Evolutionary conservation across 2,888 invertebrate species (phyloP).

Genomic region (Schrankia costaestrigalis): DNA sequence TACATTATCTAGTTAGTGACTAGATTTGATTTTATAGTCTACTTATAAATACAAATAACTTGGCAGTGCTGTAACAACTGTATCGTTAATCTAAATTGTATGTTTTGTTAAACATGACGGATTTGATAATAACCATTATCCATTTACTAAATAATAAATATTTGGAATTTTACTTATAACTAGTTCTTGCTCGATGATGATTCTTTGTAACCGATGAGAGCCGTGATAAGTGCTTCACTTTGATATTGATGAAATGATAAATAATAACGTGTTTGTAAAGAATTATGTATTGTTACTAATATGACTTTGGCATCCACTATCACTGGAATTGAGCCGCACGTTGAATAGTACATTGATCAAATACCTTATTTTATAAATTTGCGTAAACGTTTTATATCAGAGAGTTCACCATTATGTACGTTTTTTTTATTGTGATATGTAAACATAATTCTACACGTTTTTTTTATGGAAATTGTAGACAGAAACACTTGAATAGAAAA

Average conservation of each 20-base stretch:
- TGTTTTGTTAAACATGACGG: slow-evolving; percentile 24
- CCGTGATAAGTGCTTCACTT: slow-evolving; percentile 7
- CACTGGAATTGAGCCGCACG: slow-evolving; percentile 54
- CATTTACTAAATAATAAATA: slow-evolving; percentile 16
- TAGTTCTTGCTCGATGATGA: slow-evolving; percentile 11
- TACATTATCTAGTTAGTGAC: slow-evolving; percentile 34
- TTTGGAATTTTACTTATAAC: slow-evolving; percentile 18
- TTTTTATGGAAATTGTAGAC: too few relatives aligned
- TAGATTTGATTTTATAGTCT: slow-evolving; percentile 43
- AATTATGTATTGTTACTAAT: slow-evolving; percentile 28
- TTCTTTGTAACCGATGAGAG: slow-evolving; percentile 2
- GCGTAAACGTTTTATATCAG: slow-evolving; percentile 25
- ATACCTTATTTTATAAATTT: slow-evolving; percentile 23
- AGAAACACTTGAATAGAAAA: slow-evolving; percentile 26
- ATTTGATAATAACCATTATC: slow-evolving; percentile 15
- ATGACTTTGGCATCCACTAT: slow-evolving; percentile 61
- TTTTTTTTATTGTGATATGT: slow-evolving; percentile 37
- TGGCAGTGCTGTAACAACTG: slow-evolving; percentile 74
- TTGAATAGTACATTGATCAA: slow-evolving; percentile 25
- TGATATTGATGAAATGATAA: slow-evolving; percentile 10
- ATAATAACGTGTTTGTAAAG: slow-evolving; percentile 16
- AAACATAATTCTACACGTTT: slow-evolving; percentile 31
- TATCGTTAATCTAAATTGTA: slow-evolving; percentile 40
- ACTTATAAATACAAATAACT: slow-evolving; percentile 54
- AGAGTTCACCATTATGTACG: slow-evolving; percentile 23